A percentile compares a stretch with the other conserved stretches of the same genome.
phyloP scores from a whole-genome alignment of 2,888 invertebrate genomes.

The Perithous albicinctus region DNA sequence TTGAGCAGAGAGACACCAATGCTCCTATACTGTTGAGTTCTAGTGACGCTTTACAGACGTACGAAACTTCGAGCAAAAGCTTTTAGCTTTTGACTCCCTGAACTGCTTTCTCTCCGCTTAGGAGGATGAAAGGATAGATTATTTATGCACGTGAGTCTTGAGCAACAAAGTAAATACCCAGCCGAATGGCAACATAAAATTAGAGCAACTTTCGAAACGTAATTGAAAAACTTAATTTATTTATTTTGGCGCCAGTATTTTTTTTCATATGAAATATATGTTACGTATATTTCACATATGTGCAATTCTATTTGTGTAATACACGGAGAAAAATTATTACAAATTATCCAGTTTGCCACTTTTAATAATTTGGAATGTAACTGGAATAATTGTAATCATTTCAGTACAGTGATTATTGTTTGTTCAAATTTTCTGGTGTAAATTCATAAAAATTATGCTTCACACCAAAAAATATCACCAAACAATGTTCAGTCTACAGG shows the following conservation, averaged over 20 bases:
- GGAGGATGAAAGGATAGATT: conserved; percentile 22
- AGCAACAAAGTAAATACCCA: neutral
- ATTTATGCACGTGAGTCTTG: conserved; percentile 42
- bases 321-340: no score
- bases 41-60: conserved; percentile 7
- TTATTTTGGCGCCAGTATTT: neutral
- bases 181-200: neutral
- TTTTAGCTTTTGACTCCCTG: conserved; percentile 39
- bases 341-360: no score
- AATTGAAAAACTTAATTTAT: neutral
- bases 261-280: no score
- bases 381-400: no score
- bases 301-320: no score
- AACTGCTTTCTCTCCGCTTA: conserved; percentile 8
- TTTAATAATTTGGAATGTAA: no score
- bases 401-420: no score
- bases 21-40: neutral
- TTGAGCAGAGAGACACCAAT: neutral
- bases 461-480: no score
- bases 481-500: no score
- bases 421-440: no score
- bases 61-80: conserved; percentile 36
- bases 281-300: no score
- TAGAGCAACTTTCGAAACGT: neutral
- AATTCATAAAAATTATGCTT: no score